phyloP scores from a whole-genome alignment of 2,888 invertebrate species.

The Macrophya annulata region DNA sequence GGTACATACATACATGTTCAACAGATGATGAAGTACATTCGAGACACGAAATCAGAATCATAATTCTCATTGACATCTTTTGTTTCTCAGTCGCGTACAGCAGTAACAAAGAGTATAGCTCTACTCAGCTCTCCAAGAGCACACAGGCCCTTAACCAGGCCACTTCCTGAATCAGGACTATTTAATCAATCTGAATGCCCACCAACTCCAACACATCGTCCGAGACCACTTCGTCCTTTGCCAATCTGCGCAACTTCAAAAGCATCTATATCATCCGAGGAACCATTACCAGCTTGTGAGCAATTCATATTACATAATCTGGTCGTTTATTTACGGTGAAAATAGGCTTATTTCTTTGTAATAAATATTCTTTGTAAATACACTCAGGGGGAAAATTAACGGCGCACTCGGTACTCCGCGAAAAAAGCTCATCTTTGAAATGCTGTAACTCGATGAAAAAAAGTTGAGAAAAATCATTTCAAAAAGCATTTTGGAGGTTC shows the following conservation, averaged over 20 bases:
- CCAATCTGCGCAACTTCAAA: conserved; percentile 76
- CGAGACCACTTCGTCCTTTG: conserved; percentile 84
- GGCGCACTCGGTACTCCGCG: no score
- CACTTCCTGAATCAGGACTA: conserved; percentile 66
- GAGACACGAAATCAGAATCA: background rate
- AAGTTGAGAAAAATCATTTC: no score
- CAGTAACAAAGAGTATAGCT: conserved; percentile 76
- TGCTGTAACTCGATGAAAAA: no score
- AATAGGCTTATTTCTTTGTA: background rate
- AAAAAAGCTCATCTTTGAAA: no score
- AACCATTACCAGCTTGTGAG: conserved; percentile 91
- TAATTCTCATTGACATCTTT: conserved; percentile 14
- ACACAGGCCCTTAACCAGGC: conserved; percentile 73
- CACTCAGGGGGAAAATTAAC: background rate
- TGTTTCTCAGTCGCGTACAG: conserved; percentile 71
- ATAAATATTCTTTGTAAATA: no score
- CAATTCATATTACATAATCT: conserved; percentile 73
- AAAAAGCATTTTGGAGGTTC: no score
- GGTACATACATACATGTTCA: conserved; percentile 69
- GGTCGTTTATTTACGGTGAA: conserved; percentile 46
- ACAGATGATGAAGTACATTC: background rate
- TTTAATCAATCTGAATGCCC: conserved; percentile 86
- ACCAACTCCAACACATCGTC: conserved; percentile 94
- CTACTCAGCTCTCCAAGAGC: conserved; percentile 82
- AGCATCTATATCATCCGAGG: conserved; percentile 81